Evolutionary conservation across 2,888 invertebrate species (phyloP).

Genomic region (Hirudinaria manillensis): DNA sequence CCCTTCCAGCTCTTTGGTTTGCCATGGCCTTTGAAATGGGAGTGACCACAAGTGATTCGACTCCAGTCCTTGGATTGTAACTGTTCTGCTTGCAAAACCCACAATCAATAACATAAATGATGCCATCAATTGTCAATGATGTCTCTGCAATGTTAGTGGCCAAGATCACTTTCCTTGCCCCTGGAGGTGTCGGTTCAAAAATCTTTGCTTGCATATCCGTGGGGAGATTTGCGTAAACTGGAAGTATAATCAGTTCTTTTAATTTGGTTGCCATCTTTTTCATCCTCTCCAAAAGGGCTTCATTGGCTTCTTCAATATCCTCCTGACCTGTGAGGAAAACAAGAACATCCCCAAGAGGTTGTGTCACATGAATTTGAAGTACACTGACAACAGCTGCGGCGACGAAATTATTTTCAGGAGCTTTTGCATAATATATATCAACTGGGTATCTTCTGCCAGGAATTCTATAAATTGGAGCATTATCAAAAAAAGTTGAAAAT

Average conservation of each 20-base stretch:
- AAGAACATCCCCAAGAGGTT: conserved; percentile 87
- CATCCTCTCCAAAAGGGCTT: conserved; percentile 68
- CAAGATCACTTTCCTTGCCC: no score
- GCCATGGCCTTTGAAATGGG: no score
- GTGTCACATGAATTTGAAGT: conserved; percentile 94
- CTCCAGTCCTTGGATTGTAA: conserved; percentile 91
- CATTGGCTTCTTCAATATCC: conserved; percentile 58
- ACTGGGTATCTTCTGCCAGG: conserved; percentile 96
- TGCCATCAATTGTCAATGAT: no score
- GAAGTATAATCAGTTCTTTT: conserved; percentile 81
- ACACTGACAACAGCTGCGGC: conserved; percentile 96
- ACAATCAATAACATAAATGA: no score
- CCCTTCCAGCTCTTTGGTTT: conserved; percentile 91
- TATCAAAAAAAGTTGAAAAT: conserved; percentile 95
- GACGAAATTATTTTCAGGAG: conserved; percentile 96
- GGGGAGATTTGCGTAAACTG: conserved; percentile 96
- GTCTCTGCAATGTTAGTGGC: no score
- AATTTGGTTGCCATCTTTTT: conserved; percentile 86
- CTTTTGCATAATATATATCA: conserved; percentile 96
- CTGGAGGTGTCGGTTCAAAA: no score
- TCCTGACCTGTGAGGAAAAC: conserved; percentile 83
- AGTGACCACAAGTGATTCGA: conserved; percentile 95
- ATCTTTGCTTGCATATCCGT: no score
- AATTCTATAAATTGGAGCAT: conserved; percentile 93
- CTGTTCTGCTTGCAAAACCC: conserved; percentile 98